Conservation (phyloP, 2,888 invertebrate species). For the Melinaea marsaeus region DNA sequence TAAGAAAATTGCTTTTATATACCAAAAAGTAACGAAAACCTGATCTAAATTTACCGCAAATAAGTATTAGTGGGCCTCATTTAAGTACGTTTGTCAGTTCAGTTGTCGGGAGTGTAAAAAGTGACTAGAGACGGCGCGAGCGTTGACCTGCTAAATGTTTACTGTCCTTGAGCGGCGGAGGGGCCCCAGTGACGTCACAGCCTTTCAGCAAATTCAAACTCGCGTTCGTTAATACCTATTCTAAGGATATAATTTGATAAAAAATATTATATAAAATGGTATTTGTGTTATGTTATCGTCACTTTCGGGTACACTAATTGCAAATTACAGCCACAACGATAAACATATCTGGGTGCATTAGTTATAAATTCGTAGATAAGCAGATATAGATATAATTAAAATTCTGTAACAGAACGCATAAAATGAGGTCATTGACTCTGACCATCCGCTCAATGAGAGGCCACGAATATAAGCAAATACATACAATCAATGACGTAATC, state of each 20-base stretch:
- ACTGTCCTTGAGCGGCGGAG: conserved; percentile 67
- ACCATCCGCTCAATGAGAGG: conserved; percentile 40
- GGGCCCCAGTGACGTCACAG: conserved; percentile 65
- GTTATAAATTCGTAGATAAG: conserved; percentile 33
- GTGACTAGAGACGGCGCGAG: conserved; percentile 64
- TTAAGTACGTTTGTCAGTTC: conserved; percentile 51
- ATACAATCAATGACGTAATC: conserved; percentile 36
- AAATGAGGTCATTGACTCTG: conserved; percentile 48
- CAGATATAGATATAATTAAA: conserved; percentile 39
- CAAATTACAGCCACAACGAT: conserved; percentile 16
- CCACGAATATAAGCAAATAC: conserved; percentile 40
- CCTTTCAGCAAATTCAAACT: conserved; percentile 53
- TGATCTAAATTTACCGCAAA: background rate
- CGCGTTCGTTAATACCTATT: background rate
- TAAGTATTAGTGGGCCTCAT: conserved; percentile 44
- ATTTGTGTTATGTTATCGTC: background rate
- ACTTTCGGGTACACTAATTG: conserved; percentile 10
- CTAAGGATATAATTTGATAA: background rate
- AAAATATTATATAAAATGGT: background rate
- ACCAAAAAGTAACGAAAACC: background rate
- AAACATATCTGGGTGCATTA: conserved; percentile 21
- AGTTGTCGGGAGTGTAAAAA: conserved; percentile 57
- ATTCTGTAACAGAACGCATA: conserved; percentile 43
- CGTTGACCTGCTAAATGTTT: conserved; percentile 75
- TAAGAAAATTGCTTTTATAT: background rate